These are phyloP conservation scores for Pantelozetes paolii DNA, from an alignment of 2,888 invertebrate species.

Conservation along the genomic window DNA sequence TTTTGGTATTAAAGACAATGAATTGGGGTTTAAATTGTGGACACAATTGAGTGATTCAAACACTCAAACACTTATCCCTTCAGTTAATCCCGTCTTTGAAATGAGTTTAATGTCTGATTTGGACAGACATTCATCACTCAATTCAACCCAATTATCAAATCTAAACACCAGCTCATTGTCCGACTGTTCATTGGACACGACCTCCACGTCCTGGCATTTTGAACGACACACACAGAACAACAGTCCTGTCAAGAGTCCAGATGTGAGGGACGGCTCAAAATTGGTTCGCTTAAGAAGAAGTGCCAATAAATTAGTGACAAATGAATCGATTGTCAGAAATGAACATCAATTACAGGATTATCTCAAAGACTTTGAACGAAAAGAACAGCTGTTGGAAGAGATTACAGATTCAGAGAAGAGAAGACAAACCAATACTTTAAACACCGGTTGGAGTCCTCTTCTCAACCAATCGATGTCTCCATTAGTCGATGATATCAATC, in stretches of 20 bases:
- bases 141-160: conserved; percentile 30
- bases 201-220: conserved; percentile 27
- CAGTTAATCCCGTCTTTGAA: conserved; percentile 30
- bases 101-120: conserved; percentile 24
- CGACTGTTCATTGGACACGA: neutral
- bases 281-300: conserved; percentile 38
- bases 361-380: conserved; percentile 43
- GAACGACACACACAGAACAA: neutral
- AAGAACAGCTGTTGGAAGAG: conserved; percentile 43
- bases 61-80: neutral
- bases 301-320: conserved; percentile 14
- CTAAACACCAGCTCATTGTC: neutral
- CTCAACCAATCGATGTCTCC: neutral
- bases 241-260: neutral
- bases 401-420: conserved; percentile 39
- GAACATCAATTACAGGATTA: conserved; percentile 43
- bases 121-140: conserved; percentile 28
- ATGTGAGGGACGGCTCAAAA: neutral
- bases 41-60: neutral
- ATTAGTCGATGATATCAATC: neutral
- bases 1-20: conserved; percentile 38
- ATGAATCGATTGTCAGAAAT: conserved; percentile 40
- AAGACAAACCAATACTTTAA: conserved; percentile 8
- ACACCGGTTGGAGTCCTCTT: neutral
- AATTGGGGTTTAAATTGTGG: conserved; percentile 37